These are phyloP conservation scores for Plumapathes pennacea DNA, from an alignment of 92 coral and sea anemone species.

Conservation along the genomic window DNA sequence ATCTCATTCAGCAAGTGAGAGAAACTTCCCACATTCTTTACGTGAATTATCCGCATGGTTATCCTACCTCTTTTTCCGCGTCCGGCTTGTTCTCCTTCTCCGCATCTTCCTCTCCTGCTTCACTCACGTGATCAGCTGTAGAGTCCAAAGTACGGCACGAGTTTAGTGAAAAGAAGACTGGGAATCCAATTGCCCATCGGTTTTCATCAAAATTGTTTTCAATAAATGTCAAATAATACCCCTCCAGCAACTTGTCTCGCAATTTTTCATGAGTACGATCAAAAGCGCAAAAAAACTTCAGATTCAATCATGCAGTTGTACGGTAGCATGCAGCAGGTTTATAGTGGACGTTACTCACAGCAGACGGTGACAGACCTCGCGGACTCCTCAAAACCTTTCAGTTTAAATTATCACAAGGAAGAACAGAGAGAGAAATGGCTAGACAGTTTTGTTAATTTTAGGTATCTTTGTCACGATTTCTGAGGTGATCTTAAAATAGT, in stretches of 20 bases:
- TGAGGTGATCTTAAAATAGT: too few species aligned
- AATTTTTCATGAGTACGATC: too few species aligned
- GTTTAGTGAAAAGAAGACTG: neutral
- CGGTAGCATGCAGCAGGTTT: conserved; percentile 23
- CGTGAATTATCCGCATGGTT: too few species aligned
- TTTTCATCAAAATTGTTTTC: conserved; percentile 6
- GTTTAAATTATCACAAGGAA: neutral
- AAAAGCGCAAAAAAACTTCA: too few species aligned
- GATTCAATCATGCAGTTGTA: too few species aligned
- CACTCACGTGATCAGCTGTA: conserved; percentile 63
- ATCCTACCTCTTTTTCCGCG: conserved; percentile 44
- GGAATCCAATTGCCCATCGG: neutral
- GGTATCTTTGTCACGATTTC: too few species aligned
- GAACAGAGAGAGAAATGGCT: neutral
- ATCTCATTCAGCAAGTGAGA: too few species aligned
- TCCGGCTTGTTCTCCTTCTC: conserved; percentile 91
- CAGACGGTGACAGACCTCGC: conserved; percentile 24
- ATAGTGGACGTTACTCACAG: conserved; percentile 21
- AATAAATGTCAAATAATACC: conserved; percentile 5
- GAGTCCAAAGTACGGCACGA: neutral
- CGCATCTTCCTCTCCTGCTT: conserved; percentile 83
- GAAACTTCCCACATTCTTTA: too few species aligned
- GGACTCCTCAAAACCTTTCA: conserved; percentile 24
- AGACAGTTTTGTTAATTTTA: too few species aligned
- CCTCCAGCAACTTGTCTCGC: conserved; percentile 5